phyloP scores from a whole-genome alignment of 2,797 vertebrate genomes.

The Fundulus diaphanus region DNA sequence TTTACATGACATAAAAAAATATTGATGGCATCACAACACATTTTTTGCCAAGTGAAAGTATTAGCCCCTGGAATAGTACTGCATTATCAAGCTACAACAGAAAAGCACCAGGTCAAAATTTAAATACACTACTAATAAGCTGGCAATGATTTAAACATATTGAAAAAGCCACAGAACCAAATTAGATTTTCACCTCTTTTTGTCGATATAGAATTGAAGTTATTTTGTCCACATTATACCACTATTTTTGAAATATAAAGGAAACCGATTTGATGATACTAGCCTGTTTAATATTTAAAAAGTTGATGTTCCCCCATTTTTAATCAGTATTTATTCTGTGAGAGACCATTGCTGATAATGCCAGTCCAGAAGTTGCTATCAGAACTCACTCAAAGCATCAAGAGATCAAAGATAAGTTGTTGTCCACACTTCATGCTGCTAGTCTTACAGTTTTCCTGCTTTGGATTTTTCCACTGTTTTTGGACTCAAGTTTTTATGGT shows the following conservation, averaged over 20 bases:
- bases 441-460: not conserved
- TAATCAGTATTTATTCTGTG: not conserved
- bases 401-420: too few species aligned
- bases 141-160: too few species aligned
- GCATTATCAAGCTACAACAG: too few species aligned
- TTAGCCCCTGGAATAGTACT: not conserved
- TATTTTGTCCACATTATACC: not conserved
- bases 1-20: not conserved
- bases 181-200: not conserved
- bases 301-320: not conserved
- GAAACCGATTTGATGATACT: not conserved
- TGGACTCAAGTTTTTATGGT: not conserved
- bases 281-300: not conserved
- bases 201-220: not conserved
- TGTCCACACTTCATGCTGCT: not conserved
- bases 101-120: too few species aligned
- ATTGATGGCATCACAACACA: not conserved
- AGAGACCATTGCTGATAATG: not conserved
- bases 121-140: not conserved
- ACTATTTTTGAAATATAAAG: not conserved
- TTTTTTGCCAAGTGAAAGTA: not conserved
- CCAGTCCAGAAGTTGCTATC: not conserved
- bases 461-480: not conserved
- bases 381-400: too few species aligned
- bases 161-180: not conserved